These are phyloP conservation scores for Oreochromis spilurus DNA, from an alignment of 2,113 vertebrate genomes.

Conservation along the genomic window DNA sequence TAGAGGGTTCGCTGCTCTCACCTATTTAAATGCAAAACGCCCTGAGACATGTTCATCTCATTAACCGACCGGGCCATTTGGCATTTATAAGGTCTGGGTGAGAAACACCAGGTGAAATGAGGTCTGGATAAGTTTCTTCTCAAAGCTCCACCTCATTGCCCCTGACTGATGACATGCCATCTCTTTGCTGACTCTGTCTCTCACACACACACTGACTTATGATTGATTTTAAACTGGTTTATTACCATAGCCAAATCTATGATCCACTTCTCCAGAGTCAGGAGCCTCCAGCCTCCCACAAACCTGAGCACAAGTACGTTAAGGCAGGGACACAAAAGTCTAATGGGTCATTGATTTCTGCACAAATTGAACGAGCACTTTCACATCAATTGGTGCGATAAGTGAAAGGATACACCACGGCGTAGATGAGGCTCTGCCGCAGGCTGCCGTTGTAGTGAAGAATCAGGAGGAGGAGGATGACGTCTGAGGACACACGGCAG, in stretches of 20 bases:
- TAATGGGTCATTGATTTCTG: background rate
- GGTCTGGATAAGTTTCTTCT: background rate
- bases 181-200: background rate
- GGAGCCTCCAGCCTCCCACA: conserved; percentile 78
- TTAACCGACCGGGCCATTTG: background rate
- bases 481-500: conserved; percentile 72
- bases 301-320: conserved; percentile 69
- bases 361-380: background rate
- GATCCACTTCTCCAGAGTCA: conserved; percentile 83
- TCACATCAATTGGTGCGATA: background rate
- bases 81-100: background rate
- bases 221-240: background rate
- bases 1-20: background rate
- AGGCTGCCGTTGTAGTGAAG: conserved; percentile 79
- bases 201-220: background rate
- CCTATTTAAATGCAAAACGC: background rate
- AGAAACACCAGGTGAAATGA: background rate
- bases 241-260: conserved; percentile 87
- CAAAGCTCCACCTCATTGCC: conserved; percentile 17
- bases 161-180: conserved; percentile 14
- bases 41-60: background rate
- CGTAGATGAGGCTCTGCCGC: conserved; percentile 72
- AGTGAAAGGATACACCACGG: conserved; percentile 74
- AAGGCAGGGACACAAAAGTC: conserved; percentile 19
- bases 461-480: conserved; percentile 80